Conservation (phyloP, 1,140 invertebrate species). For the Liolophura sinensis region DNA sequence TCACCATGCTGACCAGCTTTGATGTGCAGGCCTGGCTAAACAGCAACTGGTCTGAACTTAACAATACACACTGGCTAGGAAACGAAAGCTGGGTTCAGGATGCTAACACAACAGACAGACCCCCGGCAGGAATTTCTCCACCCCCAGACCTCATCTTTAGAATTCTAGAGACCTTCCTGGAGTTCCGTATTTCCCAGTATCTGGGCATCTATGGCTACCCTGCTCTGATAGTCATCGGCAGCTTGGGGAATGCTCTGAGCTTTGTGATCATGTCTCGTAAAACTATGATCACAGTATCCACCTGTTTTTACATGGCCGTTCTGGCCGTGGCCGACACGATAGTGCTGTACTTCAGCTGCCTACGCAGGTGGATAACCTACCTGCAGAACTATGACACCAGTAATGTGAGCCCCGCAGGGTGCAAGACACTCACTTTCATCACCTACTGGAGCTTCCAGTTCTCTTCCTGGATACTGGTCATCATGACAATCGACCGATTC, state of each 20-base stretch:
- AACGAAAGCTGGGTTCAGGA: too few relatives aligned
- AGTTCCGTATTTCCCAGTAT: constrained; percentile 22
- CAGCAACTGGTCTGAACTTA: too few relatives aligned
- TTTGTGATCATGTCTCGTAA: constrained; percentile 41
- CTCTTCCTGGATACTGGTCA: constrained; percentile 45
- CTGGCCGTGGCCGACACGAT: constrained; percentile 44
- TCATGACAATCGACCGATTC: constrained; percentile 48
- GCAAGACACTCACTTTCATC: constrained; percentile 28
- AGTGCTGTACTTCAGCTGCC: constrained; percentile 34
- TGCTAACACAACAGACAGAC: not conserved
- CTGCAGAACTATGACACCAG: constrained; percentile 20
- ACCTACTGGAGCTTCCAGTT: constrained; percentile 35
- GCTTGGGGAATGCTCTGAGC: constrained; percentile 44
- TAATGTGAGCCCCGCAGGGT: constrained; percentile 16
- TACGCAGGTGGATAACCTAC: constrained; percentile 29
- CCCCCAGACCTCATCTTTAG: not conserved
- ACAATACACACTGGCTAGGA: too few relatives aligned
- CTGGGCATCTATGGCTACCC: constrained; percentile 39
- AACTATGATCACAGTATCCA: constrained; percentile 36
- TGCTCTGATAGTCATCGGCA: constrained; percentile 42
- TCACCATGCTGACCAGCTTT: too few relatives aligned
- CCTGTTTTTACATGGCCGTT: constrained; percentile 47
- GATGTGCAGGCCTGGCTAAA: too few relatives aligned
- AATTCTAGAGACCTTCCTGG: not conserved
- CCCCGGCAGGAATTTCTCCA: not conserved